phyloP scores from a whole-genome alignment of 2,797 vertebrate species.

The Ispidina lecontei region DNA sequence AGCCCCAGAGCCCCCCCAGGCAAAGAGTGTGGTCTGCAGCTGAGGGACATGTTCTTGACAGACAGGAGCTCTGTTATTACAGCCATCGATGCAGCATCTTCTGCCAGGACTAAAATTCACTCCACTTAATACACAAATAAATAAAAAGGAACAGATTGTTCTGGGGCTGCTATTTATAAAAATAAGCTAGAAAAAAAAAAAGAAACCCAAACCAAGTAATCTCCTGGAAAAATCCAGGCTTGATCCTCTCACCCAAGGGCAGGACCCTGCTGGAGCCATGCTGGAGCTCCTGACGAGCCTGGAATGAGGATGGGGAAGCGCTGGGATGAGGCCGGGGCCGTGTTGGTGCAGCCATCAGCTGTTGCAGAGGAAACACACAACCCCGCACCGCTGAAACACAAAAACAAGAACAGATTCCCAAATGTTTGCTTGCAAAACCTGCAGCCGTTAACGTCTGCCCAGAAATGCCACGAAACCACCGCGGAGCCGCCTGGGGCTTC shows the following conservation, averaged over 20 bases:
- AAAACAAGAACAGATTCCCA: background rate
- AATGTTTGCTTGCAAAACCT: slow-evolving; percentile 13
- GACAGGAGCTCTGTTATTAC: background rate
- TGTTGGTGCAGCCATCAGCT: background rate
- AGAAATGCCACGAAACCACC: background rate
- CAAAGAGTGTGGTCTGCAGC: fast-evolving
- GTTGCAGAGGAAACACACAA: background rate
- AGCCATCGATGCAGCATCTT: background rate
- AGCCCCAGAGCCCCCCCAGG: background rate
- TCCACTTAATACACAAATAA: slow-evolving; percentile 3
- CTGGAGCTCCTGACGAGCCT: background rate
- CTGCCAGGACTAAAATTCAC: background rate
- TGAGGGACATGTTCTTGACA: background rate
- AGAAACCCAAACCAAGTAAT: background rate
- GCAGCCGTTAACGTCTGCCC: background rate
- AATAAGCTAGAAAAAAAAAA: background rate
- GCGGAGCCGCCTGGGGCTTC: background rate
- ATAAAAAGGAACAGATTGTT: slow-evolving; percentile 19
- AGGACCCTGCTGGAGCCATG: fast-evolving
- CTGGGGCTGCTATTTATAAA: slow-evolving; percentile 12
- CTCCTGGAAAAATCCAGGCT: background rate
- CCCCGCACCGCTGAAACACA: background rate
- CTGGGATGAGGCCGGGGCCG: background rate
- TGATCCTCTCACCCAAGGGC: background rate
- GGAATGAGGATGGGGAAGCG: background rate